Evolutionary conservation across 2,797 vertebrate genomes (phyloP).

Genomic region (Lithobates pipiens): DNA sequence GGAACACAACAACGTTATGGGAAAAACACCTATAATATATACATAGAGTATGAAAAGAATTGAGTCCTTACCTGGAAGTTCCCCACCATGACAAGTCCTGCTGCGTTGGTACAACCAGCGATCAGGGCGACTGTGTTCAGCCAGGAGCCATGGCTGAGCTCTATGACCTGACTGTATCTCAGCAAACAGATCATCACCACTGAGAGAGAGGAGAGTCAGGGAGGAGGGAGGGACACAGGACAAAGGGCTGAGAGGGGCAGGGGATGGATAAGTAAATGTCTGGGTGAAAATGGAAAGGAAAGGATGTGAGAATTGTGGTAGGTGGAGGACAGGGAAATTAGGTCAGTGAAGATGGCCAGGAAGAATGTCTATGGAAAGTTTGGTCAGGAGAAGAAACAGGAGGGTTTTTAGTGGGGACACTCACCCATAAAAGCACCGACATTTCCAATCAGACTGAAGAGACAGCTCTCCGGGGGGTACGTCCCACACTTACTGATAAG

Average conservation of each 20-base stretch:
- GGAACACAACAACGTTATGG: too few species aligned
- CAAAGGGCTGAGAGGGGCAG: background rate
- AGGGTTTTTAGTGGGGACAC: constrained; percentile 51
- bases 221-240: constrained; percentile 39
- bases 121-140: constrained; percentile 88
- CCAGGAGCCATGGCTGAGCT: constrained; percentile 88
- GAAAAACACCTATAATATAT: background rate
- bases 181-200: constrained; percentile 91
- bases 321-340: constrained; percentile 6
- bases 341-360: constrained; percentile 7
- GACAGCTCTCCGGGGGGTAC: constrained; percentile 90
- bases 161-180: constrained; percentile 90
- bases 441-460: constrained; percentile 94
- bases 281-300: constrained; percentile 30
- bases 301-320: constrained; percentile 8
- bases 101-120: constrained; percentile 87
- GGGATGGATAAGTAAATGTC: constrained; percentile 4
- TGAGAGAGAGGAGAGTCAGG: constrained; percentile 63
- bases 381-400: background rate
- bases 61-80: constrained; percentile 87
- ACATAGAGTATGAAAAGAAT: background rate
- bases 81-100: constrained; percentile 89
- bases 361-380: constrained; percentile 13
- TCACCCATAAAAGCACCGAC: constrained; percentile 94
- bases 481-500: constrained; percentile 88